Evolutionary conservation across 2,888 invertebrate genomes (phyloP), one percentile per base, ranked within the genome.

Genomic region (Gymnocheta viridis): DNA sequence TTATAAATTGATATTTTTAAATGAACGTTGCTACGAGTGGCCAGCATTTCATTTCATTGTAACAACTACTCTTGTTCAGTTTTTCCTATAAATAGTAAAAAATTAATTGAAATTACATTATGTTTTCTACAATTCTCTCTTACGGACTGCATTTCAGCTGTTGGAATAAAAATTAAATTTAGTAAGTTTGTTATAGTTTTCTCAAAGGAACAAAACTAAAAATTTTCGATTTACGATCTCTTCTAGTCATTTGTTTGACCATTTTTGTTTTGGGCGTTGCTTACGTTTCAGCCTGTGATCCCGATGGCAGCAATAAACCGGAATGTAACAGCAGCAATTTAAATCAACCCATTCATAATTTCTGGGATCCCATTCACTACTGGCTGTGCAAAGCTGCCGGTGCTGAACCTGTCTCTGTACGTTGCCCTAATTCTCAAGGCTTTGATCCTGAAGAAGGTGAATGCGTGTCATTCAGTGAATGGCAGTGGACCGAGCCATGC

Each of bases 311-410:
- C 70, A 83, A 83, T 7, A 10, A 82, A 41, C 86, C 86, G 1
- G 24, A 9, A 12, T 85, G 86, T 44, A 19, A 4, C 22, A 58
- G 69, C 12, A 47, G 29, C 7, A 85, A 82, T 58, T 49, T 79
- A 32, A 82, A 82, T 62, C 49, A 38, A 10, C 69, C 73, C n/a
- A 70, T 73, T 22, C 83, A 85, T 2, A 82, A 86, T 41, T 80
- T 76, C 70, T 86, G 83, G 82, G 86, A 86, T 81, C 85, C 86
- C 12, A 85, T 82, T 6, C 72, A 29, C 14, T 85, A 82, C 24
- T 86, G 85, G 85, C 0, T 62, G 54, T 86, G 86, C n/a, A 24
- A 17, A 2, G 19, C 54, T 4, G 79, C 62, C n/a, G 51, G 9
- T 24, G 60, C 51, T 66, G 51, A 22, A 4, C 22, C 81, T 17